Base-by-base conservation (phyloP, 2,113 vertebrate species). In the Mastomys coucha region DNA sequence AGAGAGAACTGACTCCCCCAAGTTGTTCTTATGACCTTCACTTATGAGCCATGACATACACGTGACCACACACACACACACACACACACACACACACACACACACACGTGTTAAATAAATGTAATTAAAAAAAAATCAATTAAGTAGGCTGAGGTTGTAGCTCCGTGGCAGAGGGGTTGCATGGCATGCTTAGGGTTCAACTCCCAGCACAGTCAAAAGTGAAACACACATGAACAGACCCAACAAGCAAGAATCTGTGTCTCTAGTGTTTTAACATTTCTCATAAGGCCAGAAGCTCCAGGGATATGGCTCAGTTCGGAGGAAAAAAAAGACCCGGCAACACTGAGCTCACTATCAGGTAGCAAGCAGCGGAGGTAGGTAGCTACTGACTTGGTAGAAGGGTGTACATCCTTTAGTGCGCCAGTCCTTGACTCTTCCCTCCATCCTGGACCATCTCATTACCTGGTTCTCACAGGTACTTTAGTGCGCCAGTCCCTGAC, bases 231-330 rank as follows among this genome's bases (percentile, higher is more conserved):
- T 33, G 17, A 75, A 73, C 9, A 49, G 19, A 70, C 84, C 53
- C 80, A 69, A 87, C 80, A 96, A 78, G 65, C 85, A 80, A 85
- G 56, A 67, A 39, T 65, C 72, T 72, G 12, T 31, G 65, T 87
- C 86, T 93, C 28, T 67, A 63, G 58, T 20, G 65, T 84, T 63
- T 63, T 86, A 86, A 63, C 82, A 24, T 94, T 94, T 89, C 67
- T 94, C 93, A 17, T 67, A 88, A 87, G 92, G 82, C 20, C 81
- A 65, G 42, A 78, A 91, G 31, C 49, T 67, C 53, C 82, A 75
- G 33, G 60, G 13, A 60, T 51, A 65, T n/a, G 24, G 75, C 20
- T 93, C 63, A 60, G 24, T 9, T n/a, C 42, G 56, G 42, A 39
- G 26, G 7, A 28, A 89, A 88, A 24, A 10, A 14, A 86, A 92